phyloP scores from a whole-genome alignment of 2,888 invertebrate species.

The Alloscopus bannaensis region DNA sequence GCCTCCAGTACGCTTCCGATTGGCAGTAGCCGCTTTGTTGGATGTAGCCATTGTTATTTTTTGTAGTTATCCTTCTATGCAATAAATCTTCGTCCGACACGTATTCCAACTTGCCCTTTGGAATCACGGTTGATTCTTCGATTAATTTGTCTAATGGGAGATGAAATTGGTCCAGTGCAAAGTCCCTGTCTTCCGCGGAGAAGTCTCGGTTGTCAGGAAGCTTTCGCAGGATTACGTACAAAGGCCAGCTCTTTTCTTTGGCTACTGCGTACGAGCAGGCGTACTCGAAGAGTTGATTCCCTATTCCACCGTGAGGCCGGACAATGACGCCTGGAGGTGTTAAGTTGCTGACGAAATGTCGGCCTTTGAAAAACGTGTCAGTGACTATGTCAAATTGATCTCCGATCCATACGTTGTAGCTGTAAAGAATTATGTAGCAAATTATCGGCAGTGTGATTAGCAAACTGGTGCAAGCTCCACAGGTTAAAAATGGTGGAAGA shows the following conservation, averaged over 20 bases:
- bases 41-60: conserved; percentile 2
- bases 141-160: conserved; percentile 17
- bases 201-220: neutral
- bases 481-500: no score
- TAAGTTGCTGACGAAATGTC: conserved; percentile 6
- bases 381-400: no score
- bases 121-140: conserved; percentile 2
- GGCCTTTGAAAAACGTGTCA: no score
- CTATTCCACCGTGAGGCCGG: conserved; percentile 8
- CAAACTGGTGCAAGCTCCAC: no score
- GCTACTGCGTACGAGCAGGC: conserved; percentile 32
- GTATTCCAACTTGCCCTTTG: neutral
- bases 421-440: no score
- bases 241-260: conserved; percentile 17
- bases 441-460: no score
- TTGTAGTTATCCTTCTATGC: neutral
- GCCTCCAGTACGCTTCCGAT: conserved; percentile 15
- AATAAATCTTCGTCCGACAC: neutral
- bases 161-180: conserved; percentile 29
- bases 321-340: conserved; percentile 24
- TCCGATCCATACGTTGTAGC: no score
- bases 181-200: neutral
- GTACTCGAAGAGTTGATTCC: conserved; percentile 34
- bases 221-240: neutral
- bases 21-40: conserved; percentile 12